These are phyloP conservation scores for Hirudo medicinalis DNA, from an alignment of 1,140 invertebrate species.

Conservation along the genomic window DNA sequence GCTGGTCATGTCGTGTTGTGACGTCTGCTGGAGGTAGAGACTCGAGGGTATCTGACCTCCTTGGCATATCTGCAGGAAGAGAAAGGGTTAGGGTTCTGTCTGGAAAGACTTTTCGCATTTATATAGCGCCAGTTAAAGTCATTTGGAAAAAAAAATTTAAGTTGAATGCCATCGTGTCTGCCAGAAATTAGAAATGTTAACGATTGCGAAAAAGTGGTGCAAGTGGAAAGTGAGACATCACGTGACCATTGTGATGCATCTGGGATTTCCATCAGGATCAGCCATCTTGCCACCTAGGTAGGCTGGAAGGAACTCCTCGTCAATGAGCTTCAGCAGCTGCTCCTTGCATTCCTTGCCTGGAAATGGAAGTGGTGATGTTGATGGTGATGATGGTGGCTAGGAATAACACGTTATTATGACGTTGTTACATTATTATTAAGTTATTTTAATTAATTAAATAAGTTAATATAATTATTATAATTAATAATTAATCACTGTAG, in stretches of 20 bases:
- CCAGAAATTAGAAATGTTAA: background rate
- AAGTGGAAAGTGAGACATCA: too few species aligned
- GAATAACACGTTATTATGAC: background rate
- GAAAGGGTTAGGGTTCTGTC: background rate
- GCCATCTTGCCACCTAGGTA: conserved; percentile 64
- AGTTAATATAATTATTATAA: too few species aligned
- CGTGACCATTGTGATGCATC: conserved; percentile 42
- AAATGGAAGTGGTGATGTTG: too few species aligned
- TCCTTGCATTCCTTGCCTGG: background rate
- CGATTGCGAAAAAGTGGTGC: background rate
- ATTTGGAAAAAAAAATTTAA: background rate
- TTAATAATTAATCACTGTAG: too few species aligned
- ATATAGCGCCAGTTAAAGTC: background rate
- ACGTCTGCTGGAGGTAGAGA: conserved; percentile 46
- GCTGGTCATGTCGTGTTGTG: conserved; percentile 27
- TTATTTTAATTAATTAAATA: too few species aligned
- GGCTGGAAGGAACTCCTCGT: conserved; percentile 59
- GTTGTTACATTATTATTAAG: too few species aligned
- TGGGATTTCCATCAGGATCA: conserved; percentile 52
- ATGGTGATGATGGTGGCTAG: background rate
- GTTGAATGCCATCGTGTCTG: background rate
- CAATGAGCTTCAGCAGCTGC: conserved; percentile 52
- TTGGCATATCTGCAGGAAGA: conserved; percentile 48
- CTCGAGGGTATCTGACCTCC: conserved; percentile 67
- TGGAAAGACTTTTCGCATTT: background rate